Conservation (phyloP, 1,140 invertebrate genomes). For the Diorhabda elongata region DNA sequence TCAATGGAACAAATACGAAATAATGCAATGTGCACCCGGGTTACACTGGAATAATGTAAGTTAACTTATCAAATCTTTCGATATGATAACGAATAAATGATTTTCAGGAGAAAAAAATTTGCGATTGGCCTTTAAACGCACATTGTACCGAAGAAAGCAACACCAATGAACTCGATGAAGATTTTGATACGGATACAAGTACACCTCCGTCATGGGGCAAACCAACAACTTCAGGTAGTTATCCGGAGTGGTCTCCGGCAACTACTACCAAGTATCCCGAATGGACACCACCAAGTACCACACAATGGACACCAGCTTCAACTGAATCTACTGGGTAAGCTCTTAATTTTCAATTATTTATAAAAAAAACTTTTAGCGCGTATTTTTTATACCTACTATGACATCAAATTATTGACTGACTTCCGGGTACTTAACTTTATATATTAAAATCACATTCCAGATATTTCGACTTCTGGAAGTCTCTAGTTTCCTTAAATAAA, state of each 20-base stretch:
- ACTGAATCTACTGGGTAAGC: conserved; percentile 19
- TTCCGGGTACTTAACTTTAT: too few species aligned
- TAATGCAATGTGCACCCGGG: conserved; percentile 67
- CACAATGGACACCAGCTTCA: conserved; percentile 13
- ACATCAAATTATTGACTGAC: too few species aligned
- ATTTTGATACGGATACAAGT: conserved; percentile 6
- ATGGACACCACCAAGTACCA: conserved; percentile 18
- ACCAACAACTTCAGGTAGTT: conserved; percentile 17
- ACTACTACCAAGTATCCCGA: conserved; percentile 22
- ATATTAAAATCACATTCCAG: too few species aligned
- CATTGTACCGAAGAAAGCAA: conserved; percentile 53
- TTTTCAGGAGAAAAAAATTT: conserved; percentile 54
- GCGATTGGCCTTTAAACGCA: conserved; percentile 74
- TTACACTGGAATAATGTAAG: conserved; percentile 72
- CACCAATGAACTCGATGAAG: conserved; percentile 31
- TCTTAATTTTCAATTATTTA: too few species aligned
- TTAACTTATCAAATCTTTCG: conserved; percentile 1
- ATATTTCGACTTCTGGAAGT: too few species aligned
- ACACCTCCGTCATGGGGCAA: conserved; percentile 15
- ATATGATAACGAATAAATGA: background rate
- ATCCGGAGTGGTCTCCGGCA: conserved; percentile 30
- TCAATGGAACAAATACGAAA: conserved; percentile 70
- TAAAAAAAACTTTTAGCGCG: too few species aligned
- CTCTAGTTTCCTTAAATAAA: too few species aligned
- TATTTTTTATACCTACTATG: too few species aligned